Evolutionary conservation across 2,797 vertebrate species (phyloP).

Genomic region (Meda fulgida): DNA sequence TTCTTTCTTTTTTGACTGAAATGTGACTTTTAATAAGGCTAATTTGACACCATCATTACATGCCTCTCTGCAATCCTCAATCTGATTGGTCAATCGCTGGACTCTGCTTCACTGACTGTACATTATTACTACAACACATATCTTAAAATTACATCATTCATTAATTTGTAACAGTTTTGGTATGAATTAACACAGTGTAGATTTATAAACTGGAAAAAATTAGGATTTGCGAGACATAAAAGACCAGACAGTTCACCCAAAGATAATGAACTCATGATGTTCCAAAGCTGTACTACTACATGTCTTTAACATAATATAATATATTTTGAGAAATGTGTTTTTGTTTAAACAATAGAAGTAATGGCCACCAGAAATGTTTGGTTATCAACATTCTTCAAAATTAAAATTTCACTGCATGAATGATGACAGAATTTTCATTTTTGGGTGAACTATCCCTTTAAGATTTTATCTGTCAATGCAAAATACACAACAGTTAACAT

Average conservation of each 20-base stretch:
- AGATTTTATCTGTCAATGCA: neutral
- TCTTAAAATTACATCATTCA: neutral
- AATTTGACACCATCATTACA: neutral
- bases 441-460: neutral
- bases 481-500: neutral
- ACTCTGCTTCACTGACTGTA: neutral
- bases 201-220: neutral
- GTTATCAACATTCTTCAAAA: neutral
- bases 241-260: neutral
- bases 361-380: neutral
- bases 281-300: neutral
- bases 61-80: conserved; percentile 2
- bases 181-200: conserved; percentile 21
- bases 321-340: neutral
- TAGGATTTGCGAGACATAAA: neutral
- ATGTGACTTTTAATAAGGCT: conserved; percentile 20
- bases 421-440: neutral
- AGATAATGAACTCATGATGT: neutral
- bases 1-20: neutral
- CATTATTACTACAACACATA: neutral
- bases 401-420: neutral
- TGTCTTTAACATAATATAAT: neutral
- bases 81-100: neutral
- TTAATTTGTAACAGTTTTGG: conserved; percentile 5
- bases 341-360: neutral